Evolutionary conservation across 2,888 invertebrate genomes (phyloP), one percentile per base, ranked within the genome.

Genomic region (Brachynemurus nebulosus): DNA sequence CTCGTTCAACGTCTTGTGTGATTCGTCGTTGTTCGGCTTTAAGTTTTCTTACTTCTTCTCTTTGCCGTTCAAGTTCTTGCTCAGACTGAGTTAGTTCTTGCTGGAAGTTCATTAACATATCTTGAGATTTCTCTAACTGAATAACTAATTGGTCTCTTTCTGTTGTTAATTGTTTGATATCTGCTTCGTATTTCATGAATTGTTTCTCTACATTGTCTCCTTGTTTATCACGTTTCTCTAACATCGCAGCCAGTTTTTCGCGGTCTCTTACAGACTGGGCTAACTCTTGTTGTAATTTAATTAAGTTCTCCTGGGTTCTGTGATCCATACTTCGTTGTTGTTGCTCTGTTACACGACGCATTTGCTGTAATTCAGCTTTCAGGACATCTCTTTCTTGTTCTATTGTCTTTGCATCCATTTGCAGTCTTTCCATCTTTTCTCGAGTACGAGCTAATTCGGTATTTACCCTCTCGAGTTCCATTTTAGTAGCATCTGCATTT

Each of bases 31-130:
- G 77, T 49, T 81, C 78, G 53, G 74, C 72, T 59, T 78, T 85
- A 53, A 88, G 62, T 54, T 82, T 73, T 41, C 80, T 76, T 2
- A 83, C 77, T 64, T 89, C 89, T 51, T 82, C 80, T 46, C 81
- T 76, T 55, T 85, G 83, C 57, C 81, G 78, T 57, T 86, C 86
- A 49, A 86, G 64, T 59, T 86, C 89, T 35, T 79, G 72, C 64
- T 89, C 90, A 52, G 85, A 82, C 51, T 82, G 76, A 52, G 86
- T 86, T 41, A 91, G 63, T 59, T 91, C 90, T 60, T 89, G 82
- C 62, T 90, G 91, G 83, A 91, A 90, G 64, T 89, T 89, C 64
- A 90, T 82, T 46, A 92, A 67, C 78, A 91, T 89, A 54, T 90
- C 89, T 62, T 91, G 91, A 34, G 88, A 89, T 66, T 92, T 91